These are phyloP conservation scores for Oeneis ivallda DNA, from an alignment of 2,888 invertebrate species.

Conservation along the genomic window DNA sequence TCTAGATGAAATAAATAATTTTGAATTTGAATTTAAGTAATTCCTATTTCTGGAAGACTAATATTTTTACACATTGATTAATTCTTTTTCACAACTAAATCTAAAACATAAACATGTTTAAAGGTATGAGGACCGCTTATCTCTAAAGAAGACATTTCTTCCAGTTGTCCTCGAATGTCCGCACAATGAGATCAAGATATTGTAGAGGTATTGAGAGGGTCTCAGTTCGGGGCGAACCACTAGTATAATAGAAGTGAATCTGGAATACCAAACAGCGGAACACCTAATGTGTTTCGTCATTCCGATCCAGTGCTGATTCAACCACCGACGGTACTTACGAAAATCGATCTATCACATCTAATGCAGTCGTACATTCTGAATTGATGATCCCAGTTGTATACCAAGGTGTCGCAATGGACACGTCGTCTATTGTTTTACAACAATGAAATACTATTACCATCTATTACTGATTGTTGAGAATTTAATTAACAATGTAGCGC, in stretches of 20 bases:
- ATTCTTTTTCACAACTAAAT: not conserved
- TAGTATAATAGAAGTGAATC: slow-evolving; percentile 7
- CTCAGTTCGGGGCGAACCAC: too few relatives aligned
- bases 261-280: slow-evolving; percentile 17
- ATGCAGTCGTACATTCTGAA: slow-evolving; percentile 26
- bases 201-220: too few relatives aligned
- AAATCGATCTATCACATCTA: slow-evolving; percentile 37
- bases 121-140: not conserved
- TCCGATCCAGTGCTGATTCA: too few relatives aligned
- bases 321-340: slow-evolving; percentile 2
- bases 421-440: slow-evolving; percentile 1
- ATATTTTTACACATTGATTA: too few relatives aligned
- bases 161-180: too few relatives aligned
- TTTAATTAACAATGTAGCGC: too few relatives aligned
- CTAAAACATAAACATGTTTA: not conserved
- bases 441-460: not conserved
- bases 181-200: too few relatives aligned
- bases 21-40: too few relatives aligned
- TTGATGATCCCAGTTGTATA: slow-evolving; percentile 1
- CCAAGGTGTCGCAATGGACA: not conserved
- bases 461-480: too few relatives aligned
- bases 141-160: too few relatives aligned
- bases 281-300: slow-evolving; percentile 8
- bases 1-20: too few relatives aligned
- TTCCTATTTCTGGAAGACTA: too few relatives aligned